Evolutionary conservation across 1,140 invertebrate species (phyloP).

Genomic region (Cherax destructor): DNA sequence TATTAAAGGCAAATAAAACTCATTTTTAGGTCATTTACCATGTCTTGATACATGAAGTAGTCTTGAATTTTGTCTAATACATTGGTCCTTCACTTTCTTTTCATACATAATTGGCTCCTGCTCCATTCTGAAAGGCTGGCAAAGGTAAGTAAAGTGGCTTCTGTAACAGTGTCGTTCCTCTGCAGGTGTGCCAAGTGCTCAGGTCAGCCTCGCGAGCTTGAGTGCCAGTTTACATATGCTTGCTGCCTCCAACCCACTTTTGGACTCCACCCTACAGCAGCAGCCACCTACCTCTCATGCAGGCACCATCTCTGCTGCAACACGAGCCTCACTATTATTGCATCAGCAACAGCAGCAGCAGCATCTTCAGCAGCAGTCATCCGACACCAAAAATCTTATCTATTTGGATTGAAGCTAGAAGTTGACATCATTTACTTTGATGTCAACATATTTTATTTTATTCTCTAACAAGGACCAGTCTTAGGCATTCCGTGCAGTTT

Average conservation of each 20-base stretch:
- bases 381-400: conserved; percentile 60
- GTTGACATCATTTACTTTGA: background rate
- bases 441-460: background rate
- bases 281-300: conserved; percentile 36
- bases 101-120: background rate
- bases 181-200: conserved; percentile 51
- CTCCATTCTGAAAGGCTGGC: background rate
- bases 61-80: background rate
- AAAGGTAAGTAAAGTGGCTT: conserved; percentile 48
- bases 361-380: conserved; percentile 55
- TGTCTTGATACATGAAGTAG: background rate
- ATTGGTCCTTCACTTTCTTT: background rate
- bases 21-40: too few relatives aligned
- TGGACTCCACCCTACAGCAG: conserved; percentile 30
- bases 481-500: conserved; percentile 59
- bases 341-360: conserved; percentile 62
- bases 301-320: conserved; percentile 56
- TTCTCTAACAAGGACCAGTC: background rate
- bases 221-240: conserved; percentile 57
- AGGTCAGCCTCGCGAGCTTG: conserved; percentile 38
- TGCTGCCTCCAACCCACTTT: conserved; percentile 43
- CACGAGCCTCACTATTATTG: conserved; percentile 46
- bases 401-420: conserved; percentile 54
- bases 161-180: conserved; percentile 33
- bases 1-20: background rate